Evolutionary conservation across 1,140 invertebrate genomes (phyloP), one percentile per base, ranked within the genome.

Genomic region (Adelges cooleyi): DNA sequence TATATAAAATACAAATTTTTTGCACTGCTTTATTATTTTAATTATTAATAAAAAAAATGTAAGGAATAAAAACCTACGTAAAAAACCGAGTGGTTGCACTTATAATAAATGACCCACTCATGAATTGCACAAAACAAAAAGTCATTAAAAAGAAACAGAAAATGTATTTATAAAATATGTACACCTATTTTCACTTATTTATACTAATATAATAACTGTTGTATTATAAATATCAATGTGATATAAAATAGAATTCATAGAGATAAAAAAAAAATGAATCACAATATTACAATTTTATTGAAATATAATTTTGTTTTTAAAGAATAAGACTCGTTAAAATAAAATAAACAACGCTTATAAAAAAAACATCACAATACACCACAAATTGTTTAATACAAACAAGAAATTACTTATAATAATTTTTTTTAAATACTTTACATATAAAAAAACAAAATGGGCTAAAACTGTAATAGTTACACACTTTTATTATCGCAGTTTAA

Each of bases 311-410:
- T 44, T 17, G 18, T 53, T 53, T 44, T n/a, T 10, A 42, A 6
- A 56, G 22, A 27, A 56, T 40, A 42, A 56, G 40, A 44, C 53
- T 42, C 38, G 2, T 11, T 22, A 56, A 56, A 56, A 44, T 44
- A 13, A 40, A 56, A n/a, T 56, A 40, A 25, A 56, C 13, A 56
- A 56, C 53, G 17, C 36, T 9, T 42, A 54, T 42, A 33, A 33
- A 33, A 33, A 33, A 56, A 56, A 56, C 53, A 44, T 56, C 38
- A 27, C 53, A 56, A 56, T 56, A 56, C 53, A 56, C 53, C 53
- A 29, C 2, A 56, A 44, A 44, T 15, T 38, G 52, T 54, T 54
- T 38, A 54, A 17, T 23, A 54, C 15, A 9, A 40, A 33, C 29
- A 33, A 33, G 29, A 18, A 51, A 27, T 27, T 33, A 51, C 13